Evolutionary conservation across 1,140 invertebrate genomes (phyloP), one percentile per base, ranked within the genome.

Genomic region (Anastatus disparis): DNA sequence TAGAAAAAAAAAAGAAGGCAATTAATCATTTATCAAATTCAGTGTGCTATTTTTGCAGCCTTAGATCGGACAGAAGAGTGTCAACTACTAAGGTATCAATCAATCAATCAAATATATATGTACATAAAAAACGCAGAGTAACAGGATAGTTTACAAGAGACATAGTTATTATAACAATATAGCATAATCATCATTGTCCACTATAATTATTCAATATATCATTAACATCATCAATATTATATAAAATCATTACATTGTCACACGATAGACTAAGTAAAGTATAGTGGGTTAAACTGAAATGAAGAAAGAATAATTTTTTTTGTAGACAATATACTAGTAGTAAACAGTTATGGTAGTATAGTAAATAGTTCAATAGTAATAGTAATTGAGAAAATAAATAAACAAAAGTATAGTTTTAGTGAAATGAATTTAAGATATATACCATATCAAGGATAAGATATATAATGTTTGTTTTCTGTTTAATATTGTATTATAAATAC

Each of bases 401-500:
- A 46, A 27, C 10, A 24, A 38, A n/a, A n/a, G 44, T 9, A 12
- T 38, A 38, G 6, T 38, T 7, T 38, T 38, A 38, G 35, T n/a
- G n/a, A n/a, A n/a, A n/a, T n/a, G n/a, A n/a, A n/a, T n/a, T n/a
- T n/a, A n/a, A 38, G 35, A 48, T 15, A 15, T n/a, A 48, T n/a
- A 15, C n/a, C 6, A 48, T 48, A 48, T 8, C 3, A 8, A 15
- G n/a, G 7, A 12, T n/a, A 44, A 44, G 7, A n/a, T 44, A 10
- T 64, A 64, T 67, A 64, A 29, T 71, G 44, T 20, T 29, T 31
- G 3, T 84, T 83, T 44, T 38, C 44, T 65, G 42, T 71, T 55
- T 63, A n/a, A n/a, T n/a, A n/a, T n/a, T n/a, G n/a, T n/a, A 63
- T 64, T 29, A 40, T 52, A 82, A 84, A 91, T 94, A 93, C 92